Evolutionary conservation across 2,113 vertebrate genomes (phyloP), one percentile per base, ranked within the genome.

Genomic region (Ammodramus savannarum): DNA sequence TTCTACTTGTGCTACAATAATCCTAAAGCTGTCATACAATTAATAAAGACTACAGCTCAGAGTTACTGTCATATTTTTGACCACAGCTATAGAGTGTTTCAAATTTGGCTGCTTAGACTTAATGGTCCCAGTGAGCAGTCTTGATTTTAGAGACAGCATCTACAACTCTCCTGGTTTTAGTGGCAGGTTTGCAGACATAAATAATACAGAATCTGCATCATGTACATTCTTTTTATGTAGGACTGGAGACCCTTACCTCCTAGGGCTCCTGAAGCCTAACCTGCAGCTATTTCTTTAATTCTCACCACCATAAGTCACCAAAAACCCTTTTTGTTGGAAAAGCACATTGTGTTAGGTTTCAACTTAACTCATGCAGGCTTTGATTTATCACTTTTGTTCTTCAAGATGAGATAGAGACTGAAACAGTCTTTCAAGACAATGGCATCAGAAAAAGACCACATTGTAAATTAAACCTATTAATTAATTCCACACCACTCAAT

Each of bases 341-440:
- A 89, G 41, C 26, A 87, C n/a, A 46, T 77, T n/a, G n/a, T n/a
- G n/a, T n/a, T n/a, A n/a, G n/a, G n/a, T 93, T 97, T 80, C 59
- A 16, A 44, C 52, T 81, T 78, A 94, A 87, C 63, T 93, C 92
- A 59, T 16, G 66, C 87, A 90, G 72, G 27, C 41, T 93, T 90
- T 95, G 84, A 96, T 84, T 89, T 69, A 84, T 86, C 74, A 90
- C 82, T 82, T 94, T 89, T 93, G 43, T 71, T 92, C 80, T 97
- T 95, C 79, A 93, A 77, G 80, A 65, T 68, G 66, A 96, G 43
- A 68, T 1, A 46, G 29, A 73, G 16, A 46, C 17, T 54, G 87
- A 84, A 95, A 95, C 52, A 46, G 32, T 78, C 67, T 84, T 93
- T 91, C 77, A 77, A 69, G 46, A 89, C 80, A 94, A 71, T 5